Conservation (phyloP, 2,797 vertebrate genomes). For the Rhadinocentrus ornatus region DNA sequence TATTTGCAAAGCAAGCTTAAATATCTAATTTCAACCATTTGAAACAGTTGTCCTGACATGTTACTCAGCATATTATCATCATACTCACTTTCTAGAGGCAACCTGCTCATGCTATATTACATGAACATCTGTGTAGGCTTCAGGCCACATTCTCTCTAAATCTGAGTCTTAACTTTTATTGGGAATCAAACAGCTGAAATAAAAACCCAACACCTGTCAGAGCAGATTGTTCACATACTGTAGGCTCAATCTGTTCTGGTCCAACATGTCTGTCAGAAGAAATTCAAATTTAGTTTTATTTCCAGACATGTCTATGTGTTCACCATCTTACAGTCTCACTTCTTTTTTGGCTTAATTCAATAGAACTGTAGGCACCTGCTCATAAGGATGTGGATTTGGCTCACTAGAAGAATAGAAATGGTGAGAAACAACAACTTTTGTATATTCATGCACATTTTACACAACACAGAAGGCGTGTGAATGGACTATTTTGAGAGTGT, state of each 20-base stretch:
- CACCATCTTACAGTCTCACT: neutral
- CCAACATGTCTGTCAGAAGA: conserved; percentile 10
- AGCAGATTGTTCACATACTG: conserved; percentile 51
- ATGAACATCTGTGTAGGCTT: conserved; percentile 10
- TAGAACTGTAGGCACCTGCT: conserved; percentile 6
- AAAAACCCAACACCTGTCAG: conserved; percentile 20
- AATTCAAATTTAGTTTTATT: conserved; percentile 32
- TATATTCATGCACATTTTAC: conserved; percentile 21
- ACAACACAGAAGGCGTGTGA: conserved; percentile 25
- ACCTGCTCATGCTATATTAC: conserved; percentile 24
- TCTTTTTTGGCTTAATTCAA: conserved; percentile 14
- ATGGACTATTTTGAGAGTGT: conserved; percentile 62
- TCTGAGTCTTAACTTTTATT: conserved; percentile 40
- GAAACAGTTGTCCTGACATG: conserved; percentile 10
- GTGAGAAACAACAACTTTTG: conserved; percentile 45
- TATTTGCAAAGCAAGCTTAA: neutral
- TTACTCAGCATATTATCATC: conserved; percentile 11
- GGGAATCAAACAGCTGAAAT: conserved; percentile 62
- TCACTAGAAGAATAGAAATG: conserved; percentile 25
- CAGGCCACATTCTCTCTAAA: conserved; percentile 42
- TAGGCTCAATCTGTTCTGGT: conserved; percentile 29
- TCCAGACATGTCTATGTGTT: conserved; percentile 29
- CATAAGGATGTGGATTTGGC: neutral
- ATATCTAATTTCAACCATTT: neutral
- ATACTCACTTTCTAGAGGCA: conserved; percentile 8